These are phyloP conservation scores for Phasia obesa DNA, from an alignment of 2,888 invertebrate genomes.

Conservation along the genomic window DNA sequence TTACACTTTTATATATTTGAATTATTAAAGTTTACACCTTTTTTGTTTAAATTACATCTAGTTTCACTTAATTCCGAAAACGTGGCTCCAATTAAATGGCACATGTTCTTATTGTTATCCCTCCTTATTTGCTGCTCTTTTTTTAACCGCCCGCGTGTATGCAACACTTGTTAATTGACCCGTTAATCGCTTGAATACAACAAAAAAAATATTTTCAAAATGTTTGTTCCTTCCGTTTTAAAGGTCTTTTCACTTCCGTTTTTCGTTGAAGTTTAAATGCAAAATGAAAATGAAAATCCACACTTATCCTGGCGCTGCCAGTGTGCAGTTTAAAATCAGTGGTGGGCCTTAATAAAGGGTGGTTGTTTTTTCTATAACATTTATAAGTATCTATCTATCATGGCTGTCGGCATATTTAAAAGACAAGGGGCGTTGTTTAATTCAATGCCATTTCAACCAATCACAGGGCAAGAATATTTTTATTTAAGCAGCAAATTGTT, in stretches of 20 bases:
- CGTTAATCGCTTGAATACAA: constrained; percentile 5
- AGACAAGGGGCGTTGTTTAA: constrained; percentile 59
- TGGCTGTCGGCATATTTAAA: constrained; percentile 65
- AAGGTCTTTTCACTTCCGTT: constrained; percentile 62
- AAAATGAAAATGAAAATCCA: neutral
- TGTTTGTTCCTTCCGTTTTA: constrained; percentile 58
- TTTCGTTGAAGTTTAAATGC: constrained; percentile 42
- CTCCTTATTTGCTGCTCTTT: constrained; percentile 14
- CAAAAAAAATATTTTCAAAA: neutral
- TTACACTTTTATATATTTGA: constrained; percentile 8
- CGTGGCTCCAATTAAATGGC: constrained; percentile 66
- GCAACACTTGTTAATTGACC: constrained; percentile 57
- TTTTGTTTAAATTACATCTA: constrained; percentile 5
- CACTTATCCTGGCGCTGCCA: constrained; percentile 30
- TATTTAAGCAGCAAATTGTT: neutral
- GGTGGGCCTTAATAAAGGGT: constrained; percentile 39
- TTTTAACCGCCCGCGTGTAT: neutral
- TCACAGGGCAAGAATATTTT: constrained; percentile 21
- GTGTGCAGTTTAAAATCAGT: constrained; percentile 33
- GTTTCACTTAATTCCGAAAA: constrained; percentile 62
- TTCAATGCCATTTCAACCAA: constrained; percentile 42
- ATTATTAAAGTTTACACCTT: constrained; percentile 8
- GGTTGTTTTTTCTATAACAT: constrained; percentile 5
- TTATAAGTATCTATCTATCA: constrained; percentile 20
- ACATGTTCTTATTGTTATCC: constrained; percentile 43